A percentile compares a stretch with the other conserved stretches of the same genome.
Evolutionary conservation across 2,888 invertebrate genomes (phyloP).

Genomic region (Brachypalpus laphriformis): DNA sequence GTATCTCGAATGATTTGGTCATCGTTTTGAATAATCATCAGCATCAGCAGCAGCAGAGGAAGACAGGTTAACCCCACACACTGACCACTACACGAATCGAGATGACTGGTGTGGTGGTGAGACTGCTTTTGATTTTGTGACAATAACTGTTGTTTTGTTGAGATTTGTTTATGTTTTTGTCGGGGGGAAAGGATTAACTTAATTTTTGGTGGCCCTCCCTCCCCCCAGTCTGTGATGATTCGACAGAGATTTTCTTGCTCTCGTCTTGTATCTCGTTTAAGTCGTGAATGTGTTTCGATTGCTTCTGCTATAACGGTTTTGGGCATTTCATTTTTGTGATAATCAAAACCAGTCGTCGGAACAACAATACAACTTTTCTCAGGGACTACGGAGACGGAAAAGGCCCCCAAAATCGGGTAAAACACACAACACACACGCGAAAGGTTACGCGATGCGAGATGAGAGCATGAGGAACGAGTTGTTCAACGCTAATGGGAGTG

Average conservation of each 20-base stretch:
- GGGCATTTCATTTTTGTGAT: neutral
- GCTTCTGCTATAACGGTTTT: constrained; percentile 34
- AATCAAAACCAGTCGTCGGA: constrained; percentile 38
- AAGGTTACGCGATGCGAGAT: constrained; percentile 34
- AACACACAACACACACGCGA: constrained; percentile 38
- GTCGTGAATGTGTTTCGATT: constrained; percentile 23
- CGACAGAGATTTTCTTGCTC: constrained; percentile 1
- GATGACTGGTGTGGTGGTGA: constrained; percentile 4
- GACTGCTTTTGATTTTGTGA: constrained; percentile 40
- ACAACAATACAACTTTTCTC: constrained; percentile 27
- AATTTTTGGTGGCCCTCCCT: constrained; percentile 25
- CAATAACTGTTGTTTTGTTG: constrained; percentile 58
- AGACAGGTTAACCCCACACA: constrained; percentile 59
- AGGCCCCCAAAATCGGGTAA: constrained; percentile 38
- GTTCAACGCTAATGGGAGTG: neutral
- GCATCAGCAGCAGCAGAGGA: constrained; percentile 13
- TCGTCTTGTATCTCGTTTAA: neutral
- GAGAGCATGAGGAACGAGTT: constrained; percentile 25
- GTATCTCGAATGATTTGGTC: constrained; percentile 31
- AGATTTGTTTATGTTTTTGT: constrained; percentile 12
- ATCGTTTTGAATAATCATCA: constrained; percentile 49
- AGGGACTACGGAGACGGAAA: constrained; percentile 45
- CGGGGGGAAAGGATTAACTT: constrained; percentile 55
- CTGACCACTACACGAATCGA: constrained; percentile 21
- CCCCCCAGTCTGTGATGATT: neutral